Percentiles rank a stretch among this genome's conserved stretches.
Conservation (phyloP, 2,888 invertebrate genomes). For the Steinernema carpocapsae region DNA sequence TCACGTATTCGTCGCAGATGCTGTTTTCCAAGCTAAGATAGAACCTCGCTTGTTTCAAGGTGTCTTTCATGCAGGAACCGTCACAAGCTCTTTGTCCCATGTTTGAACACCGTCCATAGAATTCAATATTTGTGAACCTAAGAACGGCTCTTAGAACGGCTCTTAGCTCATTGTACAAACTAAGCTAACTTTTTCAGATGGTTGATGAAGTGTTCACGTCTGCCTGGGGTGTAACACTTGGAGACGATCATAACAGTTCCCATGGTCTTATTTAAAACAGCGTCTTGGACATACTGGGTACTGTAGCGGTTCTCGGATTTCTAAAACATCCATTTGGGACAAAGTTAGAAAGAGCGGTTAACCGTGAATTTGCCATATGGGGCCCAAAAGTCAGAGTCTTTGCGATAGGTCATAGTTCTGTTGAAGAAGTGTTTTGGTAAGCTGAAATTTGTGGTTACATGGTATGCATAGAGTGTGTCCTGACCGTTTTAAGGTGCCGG, state of each 20-base stretch:
- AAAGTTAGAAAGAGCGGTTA: no score
- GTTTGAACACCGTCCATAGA: neutral
- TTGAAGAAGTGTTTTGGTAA: neutral
- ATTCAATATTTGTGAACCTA: neutral
- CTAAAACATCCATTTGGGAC: no score
- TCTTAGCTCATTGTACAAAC: neutral
- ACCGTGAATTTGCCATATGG: neutral
- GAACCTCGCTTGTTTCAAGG: neutral
- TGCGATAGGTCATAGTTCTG: conserved; percentile 1
- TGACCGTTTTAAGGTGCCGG: neutral
- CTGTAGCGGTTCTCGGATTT: neutral
- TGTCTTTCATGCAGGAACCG: neutral
- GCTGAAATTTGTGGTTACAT: neutral
- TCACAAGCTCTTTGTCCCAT: neutral
- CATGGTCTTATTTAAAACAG: neutral
- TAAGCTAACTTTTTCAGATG: neutral
- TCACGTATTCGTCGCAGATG: neutral
- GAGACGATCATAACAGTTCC: neutral
- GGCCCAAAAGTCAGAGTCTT: neutral
- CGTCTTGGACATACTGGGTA: neutral
- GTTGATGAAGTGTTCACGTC: neutral
- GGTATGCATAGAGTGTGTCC: no score
- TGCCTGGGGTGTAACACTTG: neutral
- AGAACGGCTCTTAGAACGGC: neutral
- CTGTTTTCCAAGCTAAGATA: conserved; percentile 14